Evolutionary conservation across 1,140 invertebrate genomes (phyloP).

Genomic region (Lamellibrachia luymesi): DNA sequence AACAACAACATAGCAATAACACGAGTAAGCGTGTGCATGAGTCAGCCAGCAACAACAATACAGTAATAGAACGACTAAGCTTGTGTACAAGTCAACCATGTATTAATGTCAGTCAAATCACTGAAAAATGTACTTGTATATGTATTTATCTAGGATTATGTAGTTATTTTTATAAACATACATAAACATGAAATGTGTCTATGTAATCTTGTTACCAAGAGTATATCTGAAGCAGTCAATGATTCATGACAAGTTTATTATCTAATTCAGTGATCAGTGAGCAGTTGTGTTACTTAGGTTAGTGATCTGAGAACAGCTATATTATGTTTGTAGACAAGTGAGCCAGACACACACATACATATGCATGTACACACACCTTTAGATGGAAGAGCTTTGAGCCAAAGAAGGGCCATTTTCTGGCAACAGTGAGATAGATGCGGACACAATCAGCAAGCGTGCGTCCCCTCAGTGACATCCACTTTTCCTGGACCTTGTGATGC

Average conservation of each 20-base stretch:
- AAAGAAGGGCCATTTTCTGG: constrained; percentile 94
- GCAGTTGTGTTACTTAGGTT: not conserved
- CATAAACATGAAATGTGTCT: not conserved
- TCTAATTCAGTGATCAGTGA: not conserved
- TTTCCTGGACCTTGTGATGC: constrained; percentile 67
- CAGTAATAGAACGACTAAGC: not conserved
- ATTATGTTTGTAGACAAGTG: not conserved
- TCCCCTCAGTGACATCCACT: constrained; percentile 86
- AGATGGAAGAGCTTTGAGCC: constrained; percentile 88
- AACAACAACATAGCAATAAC: not conserved
- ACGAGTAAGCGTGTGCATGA: not conserved
- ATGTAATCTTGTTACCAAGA: not conserved
- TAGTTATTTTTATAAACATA: too few species aligned
- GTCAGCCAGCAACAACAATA: not conserved
- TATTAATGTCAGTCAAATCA: not conserved
- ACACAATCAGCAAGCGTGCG: constrained; percentile 85
- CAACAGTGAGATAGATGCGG: constrained; percentile 90
- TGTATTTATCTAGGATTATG: too few species aligned
- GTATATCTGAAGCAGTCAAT: not conserved
- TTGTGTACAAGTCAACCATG: not conserved
- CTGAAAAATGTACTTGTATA: not conserved
- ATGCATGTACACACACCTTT: constrained; percentile 49
- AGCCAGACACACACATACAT: constrained; percentile 14
- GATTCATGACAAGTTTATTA: not conserved
- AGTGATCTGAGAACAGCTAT: not conserved